Conservation (phyloP, 2,797 vertebrate genomes). For the Acridotheres tristis region DNA sequence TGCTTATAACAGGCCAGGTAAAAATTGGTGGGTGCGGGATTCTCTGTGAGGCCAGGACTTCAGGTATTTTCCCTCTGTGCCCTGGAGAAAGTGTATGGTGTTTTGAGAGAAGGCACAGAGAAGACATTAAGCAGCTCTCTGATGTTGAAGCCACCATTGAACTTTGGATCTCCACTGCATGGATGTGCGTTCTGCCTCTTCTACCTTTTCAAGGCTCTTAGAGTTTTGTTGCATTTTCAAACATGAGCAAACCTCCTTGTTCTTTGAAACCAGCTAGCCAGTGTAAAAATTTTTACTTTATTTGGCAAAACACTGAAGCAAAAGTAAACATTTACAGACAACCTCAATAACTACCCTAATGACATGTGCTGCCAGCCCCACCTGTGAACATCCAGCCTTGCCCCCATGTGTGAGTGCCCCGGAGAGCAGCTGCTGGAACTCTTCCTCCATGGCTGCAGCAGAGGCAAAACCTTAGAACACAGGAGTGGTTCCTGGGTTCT, state of each 20-base stretch:
- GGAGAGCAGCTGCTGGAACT: neutral
- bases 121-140: neutral
- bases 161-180: neutral
- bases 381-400: neutral
- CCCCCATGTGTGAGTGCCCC: rapidly evolving
- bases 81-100: neutral
- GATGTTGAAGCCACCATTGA: neutral
- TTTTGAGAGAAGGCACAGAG: neutral
- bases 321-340: neutral
- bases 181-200: neutral
- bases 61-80: neutral
- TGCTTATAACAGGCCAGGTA: neutral
- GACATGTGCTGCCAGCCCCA: neutral
- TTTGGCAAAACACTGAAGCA: neutral
- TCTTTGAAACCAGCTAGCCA: neutral
- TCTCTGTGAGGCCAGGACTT: neutral
- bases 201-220: neutral
- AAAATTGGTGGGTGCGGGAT: neutral
- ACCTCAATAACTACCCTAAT: neutral
- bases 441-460: neutral
- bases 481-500: neutral
- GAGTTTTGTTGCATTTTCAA: neutral
- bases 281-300: neutral
- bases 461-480: neutral
- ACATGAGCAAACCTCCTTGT: neutral